Base-by-base conservation (phyloP, 2,797 vertebrate species). In the Okamejei kenojei region DNA sequence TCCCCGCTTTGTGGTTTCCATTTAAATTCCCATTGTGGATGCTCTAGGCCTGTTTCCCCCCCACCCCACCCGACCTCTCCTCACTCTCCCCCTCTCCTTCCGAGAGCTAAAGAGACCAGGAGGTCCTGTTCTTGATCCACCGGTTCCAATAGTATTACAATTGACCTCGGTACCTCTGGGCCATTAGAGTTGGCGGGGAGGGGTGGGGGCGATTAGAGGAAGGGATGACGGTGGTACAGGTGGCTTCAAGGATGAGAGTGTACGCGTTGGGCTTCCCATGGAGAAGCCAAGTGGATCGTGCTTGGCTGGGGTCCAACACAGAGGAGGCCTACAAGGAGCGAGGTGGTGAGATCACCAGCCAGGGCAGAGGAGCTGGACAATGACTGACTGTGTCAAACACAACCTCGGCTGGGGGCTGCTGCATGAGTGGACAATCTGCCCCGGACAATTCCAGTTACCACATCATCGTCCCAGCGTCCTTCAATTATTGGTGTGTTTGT, bases 401-500 rank as follows among this genome's bases (percentile, higher is more conserved):
- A 88, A 88, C 32, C 63, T 32, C 68, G 61, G 32, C 45, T 54
- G 45, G 84, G 35, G 84, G 63, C 7, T 19, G 17, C 32, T 21
- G 17, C 61, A 35, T n/a, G 61, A 73, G 71, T 21, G 38, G 19
- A 74, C 19, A 23, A 29, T 73, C 38, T 74, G 71, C 71, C 74
- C 38, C 74, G n/a, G 26, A 76, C 76, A n/a, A 76, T 29, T 76
- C 74, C 26, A 92, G 5, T 92, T 74, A 92, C 11, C 73, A 10
- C 88, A 76, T 76, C 90, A 54, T 54, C 35, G 38, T 92, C 90
- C 76, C 88, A 45, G 7, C 76, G 35, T 91, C 29, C 68, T 76
- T 74, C 45, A 76, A 76, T 76, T 54, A 74, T 92, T 92, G 35
- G 29, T 76, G 90, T 92, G 90, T 74, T 73, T 76, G 45, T 74